Conservation (phyloP, 1,140 invertebrate species). For the Aphidius gifuensis region DNA sequence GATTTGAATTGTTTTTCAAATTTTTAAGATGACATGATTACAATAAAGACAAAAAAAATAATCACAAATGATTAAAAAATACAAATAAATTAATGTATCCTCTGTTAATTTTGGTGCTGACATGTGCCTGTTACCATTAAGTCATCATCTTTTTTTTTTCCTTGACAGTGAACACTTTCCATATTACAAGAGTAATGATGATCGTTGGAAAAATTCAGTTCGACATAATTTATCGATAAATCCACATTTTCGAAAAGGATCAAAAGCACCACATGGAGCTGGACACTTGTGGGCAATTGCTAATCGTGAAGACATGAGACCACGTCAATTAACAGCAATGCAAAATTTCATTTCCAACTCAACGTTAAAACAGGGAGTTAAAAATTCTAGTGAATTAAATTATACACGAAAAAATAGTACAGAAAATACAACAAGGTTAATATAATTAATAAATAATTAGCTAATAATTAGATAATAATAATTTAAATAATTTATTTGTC, state of each 20-base stretch:
- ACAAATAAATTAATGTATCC: neutral
- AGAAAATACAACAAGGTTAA: conserved; percentile 17
- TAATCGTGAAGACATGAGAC: conserved; percentile 57
- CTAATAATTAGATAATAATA: too few species aligned
- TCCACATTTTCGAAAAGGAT: conserved; percentile 83
- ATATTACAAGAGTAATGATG: conserved; percentile 81
- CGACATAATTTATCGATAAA: conserved; percentile 85
- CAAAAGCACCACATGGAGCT: conserved; percentile 77
- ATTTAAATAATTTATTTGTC: neutral
- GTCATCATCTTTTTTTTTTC: conserved; percentile 23
- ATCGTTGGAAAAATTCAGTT: conserved; percentile 88
- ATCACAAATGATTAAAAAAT: too few species aligned
- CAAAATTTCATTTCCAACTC: conserved; percentile 15
- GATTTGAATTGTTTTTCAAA: conserved; percentile 7
- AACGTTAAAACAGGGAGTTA: conserved; percentile 32
- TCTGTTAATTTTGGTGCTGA: conserved; percentile 30
- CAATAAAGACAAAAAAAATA: too few species aligned
- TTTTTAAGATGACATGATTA: too few species aligned
- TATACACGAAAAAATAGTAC: conserved; percentile 5
- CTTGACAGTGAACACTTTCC: conserved; percentile 75
- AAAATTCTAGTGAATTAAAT: conserved; percentile 22
- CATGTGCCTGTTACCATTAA: conserved; percentile 34
- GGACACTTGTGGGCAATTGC: conserved; percentile 84
- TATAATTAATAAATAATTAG: neutral
- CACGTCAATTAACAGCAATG: conserved; percentile 38